A percentile compares a stretch with the other conserved stretches of the same genome.
These are phyloP conservation scores for Nesoenas mayeri DNA, from an alignment of 2,113 vertebrate genomes.

Conservation along the genomic window DNA sequence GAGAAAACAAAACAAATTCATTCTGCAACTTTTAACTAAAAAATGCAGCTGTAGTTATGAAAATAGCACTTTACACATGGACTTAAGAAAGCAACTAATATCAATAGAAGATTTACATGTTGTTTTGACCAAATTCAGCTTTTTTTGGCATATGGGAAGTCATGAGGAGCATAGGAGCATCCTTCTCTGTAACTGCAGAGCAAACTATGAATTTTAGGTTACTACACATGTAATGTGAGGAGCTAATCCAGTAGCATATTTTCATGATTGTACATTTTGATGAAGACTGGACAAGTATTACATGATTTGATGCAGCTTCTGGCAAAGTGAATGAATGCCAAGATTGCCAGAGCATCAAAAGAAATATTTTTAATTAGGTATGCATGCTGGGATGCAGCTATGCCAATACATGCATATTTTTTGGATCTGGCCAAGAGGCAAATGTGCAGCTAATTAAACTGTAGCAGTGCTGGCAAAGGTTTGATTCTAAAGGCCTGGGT, in stretches of 20 bases:
- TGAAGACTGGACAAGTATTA: constrained; percentile 65
- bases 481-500: constrained; percentile 23
- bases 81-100: background rate
- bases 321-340: constrained; percentile 71
- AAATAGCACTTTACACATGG: background rate
- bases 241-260: constrained; percentile 15
- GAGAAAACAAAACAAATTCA: background rate
- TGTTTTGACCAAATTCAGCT: background rate
- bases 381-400: constrained; percentile 79
- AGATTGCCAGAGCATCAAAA: constrained; percentile 71
- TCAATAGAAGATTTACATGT: background rate
- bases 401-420: constrained; percentile 78
- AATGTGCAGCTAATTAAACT: constrained; percentile 74
- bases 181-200: background rate
- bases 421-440: constrained; percentile 76
- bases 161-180: background rate
- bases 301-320: constrained; percentile 71
- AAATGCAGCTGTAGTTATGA: background rate
- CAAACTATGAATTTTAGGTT: background rate
- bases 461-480: constrained; percentile 55
- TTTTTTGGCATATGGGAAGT: background rate
- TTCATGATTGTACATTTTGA: constrained; percentile 45
- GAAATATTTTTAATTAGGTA: constrained; percentile 77
- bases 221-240: background rate
- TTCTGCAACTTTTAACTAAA: background rate